Evolutionary conservation across 2,113 vertebrate species (phyloP).

Genomic region (Macrotus californicus): DNA sequence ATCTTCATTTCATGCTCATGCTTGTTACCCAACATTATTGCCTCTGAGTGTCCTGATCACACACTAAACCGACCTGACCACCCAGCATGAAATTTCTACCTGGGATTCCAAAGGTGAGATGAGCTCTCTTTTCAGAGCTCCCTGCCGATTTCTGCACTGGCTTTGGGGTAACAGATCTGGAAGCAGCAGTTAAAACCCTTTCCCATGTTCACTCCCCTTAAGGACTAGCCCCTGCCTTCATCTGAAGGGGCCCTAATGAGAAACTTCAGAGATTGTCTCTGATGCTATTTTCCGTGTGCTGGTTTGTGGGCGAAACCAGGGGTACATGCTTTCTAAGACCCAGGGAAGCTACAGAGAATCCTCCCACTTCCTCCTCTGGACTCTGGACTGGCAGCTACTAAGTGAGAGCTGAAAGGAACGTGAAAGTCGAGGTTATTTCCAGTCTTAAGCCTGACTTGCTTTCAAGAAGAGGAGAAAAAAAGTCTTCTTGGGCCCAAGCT

Average conservation of each 20-base stretch:
- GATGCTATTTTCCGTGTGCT: background rate
- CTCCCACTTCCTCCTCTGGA: background rate
- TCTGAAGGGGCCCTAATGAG: background rate
- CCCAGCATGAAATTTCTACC: slow-evolving; percentile 12
- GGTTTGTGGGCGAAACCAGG: background rate
- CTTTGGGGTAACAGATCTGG: background rate
- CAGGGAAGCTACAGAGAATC: background rate
- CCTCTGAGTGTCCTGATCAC: background rate
- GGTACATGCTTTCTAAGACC: background rate
- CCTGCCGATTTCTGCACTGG: background rate
- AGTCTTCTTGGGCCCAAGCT: background rate
- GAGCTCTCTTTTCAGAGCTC: background rate
- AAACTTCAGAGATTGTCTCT: background rate
- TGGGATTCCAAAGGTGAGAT: background rate
- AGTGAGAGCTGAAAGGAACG: background rate
- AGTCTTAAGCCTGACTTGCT: background rate
- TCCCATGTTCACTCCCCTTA: background rate
- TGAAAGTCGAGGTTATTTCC: slow-evolving; percentile 1
- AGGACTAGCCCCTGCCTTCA: background rate
- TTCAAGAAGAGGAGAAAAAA: background rate
- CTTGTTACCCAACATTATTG: slow-evolving; percentile 36
- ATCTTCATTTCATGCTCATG: slow-evolving; percentile 41
- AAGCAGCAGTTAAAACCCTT: background rate
- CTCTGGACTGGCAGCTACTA: background rate
- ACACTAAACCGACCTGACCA: background rate